These are phyloP conservation scores for Halisarca cf. caerulea DNA, from an alignment of 37 sponge, comb jelly and placozoan genomes.

Conservation along the genomic window DNA sequence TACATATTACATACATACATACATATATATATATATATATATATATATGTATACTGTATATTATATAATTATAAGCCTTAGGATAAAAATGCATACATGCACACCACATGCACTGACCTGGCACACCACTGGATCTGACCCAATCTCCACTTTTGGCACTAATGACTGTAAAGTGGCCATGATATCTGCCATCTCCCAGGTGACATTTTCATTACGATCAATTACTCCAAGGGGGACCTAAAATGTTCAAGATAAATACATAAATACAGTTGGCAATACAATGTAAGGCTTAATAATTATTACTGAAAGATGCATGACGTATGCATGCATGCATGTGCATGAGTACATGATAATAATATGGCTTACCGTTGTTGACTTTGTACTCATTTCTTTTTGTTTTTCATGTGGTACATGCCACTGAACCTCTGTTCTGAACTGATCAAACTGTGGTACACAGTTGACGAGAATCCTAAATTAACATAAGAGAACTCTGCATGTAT, in stretches of 20 bases:
- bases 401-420: background rate
- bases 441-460: slow-evolving; percentile 24
- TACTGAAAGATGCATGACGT: too few species aligned
- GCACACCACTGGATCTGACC: background rate
- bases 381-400: background rate
- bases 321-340: background rate
- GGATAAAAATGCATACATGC: too few species aligned
- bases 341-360: background rate
- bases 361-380: background rate
- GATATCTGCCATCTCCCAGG: slow-evolving; percentile 20
- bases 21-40: too few species aligned
- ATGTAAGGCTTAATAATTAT: too few species aligned
- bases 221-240: slow-evolving; percentile 14
- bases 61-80: too few species aligned
- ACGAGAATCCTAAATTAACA: background rate
- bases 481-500: too few species aligned
- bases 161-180: slow-evolving; percentile 6
- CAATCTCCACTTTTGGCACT: slow-evolving; percentile 1
- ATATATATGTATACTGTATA: too few species aligned
- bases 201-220: slow-evolving; percentile 5
- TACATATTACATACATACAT: too few species aligned
- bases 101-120: too few species aligned
- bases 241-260: background rate
- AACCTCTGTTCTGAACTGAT: background rate
- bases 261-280: background rate